Percentiles rank a stretch among this genome's conserved stretches.
phyloP scores from a whole-genome alignment of 2,113 vertebrate species.

The Lepus timidus region DNA sequence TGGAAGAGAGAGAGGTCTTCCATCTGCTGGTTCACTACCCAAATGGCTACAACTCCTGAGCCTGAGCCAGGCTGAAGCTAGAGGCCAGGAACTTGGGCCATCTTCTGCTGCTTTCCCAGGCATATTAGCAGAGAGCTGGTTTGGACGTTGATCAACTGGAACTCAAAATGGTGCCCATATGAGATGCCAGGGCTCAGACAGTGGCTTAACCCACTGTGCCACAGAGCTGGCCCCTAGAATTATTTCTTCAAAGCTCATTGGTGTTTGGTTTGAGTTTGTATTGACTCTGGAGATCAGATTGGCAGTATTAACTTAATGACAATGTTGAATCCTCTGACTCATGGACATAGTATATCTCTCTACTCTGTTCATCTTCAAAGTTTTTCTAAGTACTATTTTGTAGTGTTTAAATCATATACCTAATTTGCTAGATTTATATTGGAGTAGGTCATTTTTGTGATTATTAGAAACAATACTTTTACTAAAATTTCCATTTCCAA shows the following conservation, averaged over 20 bases:
- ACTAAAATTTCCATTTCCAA: background rate
- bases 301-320: background rate
- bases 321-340: background rate
- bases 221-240: too few relatives aligned
- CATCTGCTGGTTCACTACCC: too few relatives aligned
- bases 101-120: too few relatives aligned
- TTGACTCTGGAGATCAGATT: constrained; percentile 12
- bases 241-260: background rate
- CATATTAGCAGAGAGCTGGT: too few relatives aligned
- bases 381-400: background rate
- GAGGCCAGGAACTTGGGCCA: too few relatives aligned
- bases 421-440: background rate
- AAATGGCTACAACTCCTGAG: too few relatives aligned
- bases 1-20: too few relatives aligned
- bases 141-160: too few relatives aligned
- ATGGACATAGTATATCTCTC: background rate
- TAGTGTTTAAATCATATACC: background rate
- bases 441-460: constrained; percentile 7
- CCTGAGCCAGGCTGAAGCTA: too few relatives aligned
- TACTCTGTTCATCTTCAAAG: background rate
- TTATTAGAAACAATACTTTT: background rate
- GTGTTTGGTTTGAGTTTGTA: background rate
- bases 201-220: too few relatives aligned
- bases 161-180: too few relatives aligned
- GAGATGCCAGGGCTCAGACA: too few relatives aligned